Evolutionary conservation across 2,797 vertebrate genomes (phyloP), one percentile per base, ranked within the genome.

Genomic region (Aulostomus chinensis): DNA sequence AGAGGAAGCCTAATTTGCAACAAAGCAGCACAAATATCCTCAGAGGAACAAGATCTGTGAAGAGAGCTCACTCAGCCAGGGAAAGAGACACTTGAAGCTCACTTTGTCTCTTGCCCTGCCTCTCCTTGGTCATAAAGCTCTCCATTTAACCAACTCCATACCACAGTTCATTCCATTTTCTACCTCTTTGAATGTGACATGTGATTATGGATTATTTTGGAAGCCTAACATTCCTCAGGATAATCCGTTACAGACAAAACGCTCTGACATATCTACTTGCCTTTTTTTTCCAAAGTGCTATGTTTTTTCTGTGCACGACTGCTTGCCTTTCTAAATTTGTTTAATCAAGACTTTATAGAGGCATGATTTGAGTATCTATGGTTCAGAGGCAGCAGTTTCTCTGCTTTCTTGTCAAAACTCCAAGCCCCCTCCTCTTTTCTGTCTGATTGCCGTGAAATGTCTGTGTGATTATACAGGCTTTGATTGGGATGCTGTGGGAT

Each of bases 241-340:
- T 84, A 86, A 90, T 89, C 85, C 84, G 73, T 77, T 68, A 80
- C 76, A 85, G 80, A 88, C 82, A 87, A 88, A 88, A 85, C 80
- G 80, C 73, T 80, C 64, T 74, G 84, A 85, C 88, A 83, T 75
- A 62, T 83, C 11, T 20, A 58, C 66, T 56, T 33, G 11, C 34
- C 26, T 53, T 58, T 38, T 40, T 58, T 40, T 20, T 28, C 34
- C 28, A 58, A 42, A 73, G 59, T 40, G 56, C 37, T 25, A 0
- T 26, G 51, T 51, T 72, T 78, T 83, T 74, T 68, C 54, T 10
- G 53, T 58, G 59, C 67, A 42, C 13, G 26, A 61, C 49, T 58
- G 62, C 79, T 87, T 86, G 72, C 84, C 79, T 84, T 77, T 73
- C 54, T 75, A 73, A 80, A 83, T 84, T 79, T 76, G 49, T 86